Evolutionary conservation across 2,797 vertebrate species (phyloP).

Genomic region (Glossophaga mutica): DNA sequence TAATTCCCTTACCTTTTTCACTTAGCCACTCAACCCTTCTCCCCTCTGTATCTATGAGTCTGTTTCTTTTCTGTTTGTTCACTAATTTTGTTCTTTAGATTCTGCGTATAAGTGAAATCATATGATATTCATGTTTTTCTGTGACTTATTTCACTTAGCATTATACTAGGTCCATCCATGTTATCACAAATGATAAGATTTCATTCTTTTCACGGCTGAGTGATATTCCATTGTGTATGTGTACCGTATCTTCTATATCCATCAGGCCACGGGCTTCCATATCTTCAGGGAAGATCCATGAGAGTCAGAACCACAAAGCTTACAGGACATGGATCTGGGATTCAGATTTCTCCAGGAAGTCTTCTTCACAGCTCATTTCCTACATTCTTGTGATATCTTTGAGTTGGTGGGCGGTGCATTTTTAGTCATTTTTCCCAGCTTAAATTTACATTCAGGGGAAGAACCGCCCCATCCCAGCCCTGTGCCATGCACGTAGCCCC

Average conservation of each 20-base stretch:
- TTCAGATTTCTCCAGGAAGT: neutral
- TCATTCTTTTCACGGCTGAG: neutral
- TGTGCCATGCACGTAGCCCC: neutral
- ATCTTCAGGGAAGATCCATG: neutral
- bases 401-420: neutral
- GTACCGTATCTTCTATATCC: neutral
- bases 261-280: neutral
- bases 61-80: neutral
- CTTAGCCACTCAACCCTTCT: neutral
- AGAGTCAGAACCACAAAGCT: neutral
- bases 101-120: neutral
- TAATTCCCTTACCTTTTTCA: neutral
- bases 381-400: neutral
- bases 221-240: neutral
- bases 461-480: neutral
- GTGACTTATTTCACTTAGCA: neutral
- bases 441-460: neutral
- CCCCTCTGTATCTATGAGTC: neutral
- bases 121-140: neutral
- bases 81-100: neutral
- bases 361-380: neutral
- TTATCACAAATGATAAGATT: neutral
- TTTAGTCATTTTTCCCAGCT: neutral
- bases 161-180: neutral
- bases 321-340: neutral